Evolutionary conservation across 2,113 vertebrate species (phyloP), one percentile per base, ranked within the genome.

Genomic region (Oxyruncus cristatus): DNA sequence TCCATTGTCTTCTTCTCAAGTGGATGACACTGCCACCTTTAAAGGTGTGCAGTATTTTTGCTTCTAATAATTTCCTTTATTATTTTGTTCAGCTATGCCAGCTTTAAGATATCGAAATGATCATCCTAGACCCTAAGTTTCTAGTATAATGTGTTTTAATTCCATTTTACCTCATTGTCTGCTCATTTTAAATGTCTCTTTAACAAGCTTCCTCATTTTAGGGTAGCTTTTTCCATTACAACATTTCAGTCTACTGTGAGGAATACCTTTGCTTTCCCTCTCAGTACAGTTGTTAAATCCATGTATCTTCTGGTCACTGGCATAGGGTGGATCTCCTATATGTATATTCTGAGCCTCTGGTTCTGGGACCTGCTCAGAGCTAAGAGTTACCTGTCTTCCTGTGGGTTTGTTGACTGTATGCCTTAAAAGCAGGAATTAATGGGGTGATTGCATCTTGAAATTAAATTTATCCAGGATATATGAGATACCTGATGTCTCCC

Each of bases 31-130:
- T 66, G 49, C 52, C 33, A 55, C n/a, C 75, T 88, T 63, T 59
- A 82, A 1, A 0, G 2, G 10, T 12, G 9, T 12, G 9, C 6
- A 13, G 0, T 0, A 2, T 74, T 61, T 53, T 68, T 28, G 26
- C 1, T 75, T 67, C 37, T 56, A 61, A 62, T 41, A 27, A 5
- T 12, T 17, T 88, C 20, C 16, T 65, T 93, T n/a, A 62, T 16
- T 67, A 11, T 66, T 68, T 39, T 63, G 11, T 58, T 85, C 56
- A 75, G 17, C 12, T 35, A 56, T 6, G 55, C 9, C 32, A 77
- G 18, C 13, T 83, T 59, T 89, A 61, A 50, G 9, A 24, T 55
- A 11, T 58, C 12, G 17, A 12, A 88, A 71, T 41, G 6, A 33
- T 75, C 23, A 14, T 85, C 21, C 71, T 30, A 42, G 5, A 5